Percentiles rank a stretch among this genome's conserved stretches.
These are phyloP conservation scores for Patella ulyssiponensis DNA, from an alignment of 2,888 invertebrate species.

Conservation along the genomic window DNA sequence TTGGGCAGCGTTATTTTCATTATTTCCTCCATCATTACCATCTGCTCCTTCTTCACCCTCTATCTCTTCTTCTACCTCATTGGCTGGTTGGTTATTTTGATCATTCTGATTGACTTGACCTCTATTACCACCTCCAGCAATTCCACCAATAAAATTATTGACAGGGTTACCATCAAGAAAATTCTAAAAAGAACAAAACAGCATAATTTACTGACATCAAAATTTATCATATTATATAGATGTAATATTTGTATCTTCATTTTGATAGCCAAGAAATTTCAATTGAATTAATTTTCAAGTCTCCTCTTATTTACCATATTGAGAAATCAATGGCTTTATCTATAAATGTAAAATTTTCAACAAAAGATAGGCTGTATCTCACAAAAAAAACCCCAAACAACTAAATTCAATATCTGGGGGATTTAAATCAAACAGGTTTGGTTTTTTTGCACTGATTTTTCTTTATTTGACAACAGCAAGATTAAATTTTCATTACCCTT, in stretches of 20 bases:
- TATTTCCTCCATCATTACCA: slow-evolving; percentile 52
- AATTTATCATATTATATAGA: too few relatives aligned
- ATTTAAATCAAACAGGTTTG: too few relatives aligned
- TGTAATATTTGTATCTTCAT: too few relatives aligned
- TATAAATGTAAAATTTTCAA: too few relatives aligned
- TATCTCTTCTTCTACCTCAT: slow-evolving; percentile 37
- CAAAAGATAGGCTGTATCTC: too few relatives aligned
- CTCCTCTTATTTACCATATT: too few relatives aligned
- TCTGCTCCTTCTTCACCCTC: slow-evolving; percentile 58
- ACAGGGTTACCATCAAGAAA: slow-evolving; percentile 56
- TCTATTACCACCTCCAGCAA: slow-evolving; percentile 53
- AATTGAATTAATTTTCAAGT: too few relatives aligned
- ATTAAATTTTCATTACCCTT: slow-evolving; percentile 42
- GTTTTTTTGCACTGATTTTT: too few relatives aligned
- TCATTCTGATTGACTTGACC: slow-evolving; percentile 54
- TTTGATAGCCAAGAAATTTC: too few relatives aligned
- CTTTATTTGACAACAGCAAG: background rate
- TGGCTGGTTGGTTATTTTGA: slow-evolving; percentile 41
- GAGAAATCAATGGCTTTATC: too few relatives aligned
- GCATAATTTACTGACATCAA: too few relatives aligned
- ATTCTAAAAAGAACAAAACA: slow-evolving; percentile 43
- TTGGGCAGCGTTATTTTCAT: slow-evolving; percentile 66
- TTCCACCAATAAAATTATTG: slow-evolving; percentile 58
- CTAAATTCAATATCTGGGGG: background rate
- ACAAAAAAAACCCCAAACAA: background rate